Evolutionary conservation across 2,113 vertebrate species (phyloP).

Genomic region (Callocephalon fimbriatum): DNA sequence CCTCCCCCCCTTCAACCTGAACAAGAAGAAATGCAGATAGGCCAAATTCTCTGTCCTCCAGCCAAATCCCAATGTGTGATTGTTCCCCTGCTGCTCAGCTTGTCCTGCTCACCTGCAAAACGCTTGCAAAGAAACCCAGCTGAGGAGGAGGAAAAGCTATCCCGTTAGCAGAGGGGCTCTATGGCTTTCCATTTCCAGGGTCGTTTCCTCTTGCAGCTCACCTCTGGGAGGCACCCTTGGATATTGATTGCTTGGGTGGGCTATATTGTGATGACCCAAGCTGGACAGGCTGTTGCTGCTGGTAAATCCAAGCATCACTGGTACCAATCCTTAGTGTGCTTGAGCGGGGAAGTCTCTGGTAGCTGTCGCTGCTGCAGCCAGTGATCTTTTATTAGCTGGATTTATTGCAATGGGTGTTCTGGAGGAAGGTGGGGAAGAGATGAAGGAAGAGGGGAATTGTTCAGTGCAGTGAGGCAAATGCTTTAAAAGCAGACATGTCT

Average conservation of each 20-base stretch:
- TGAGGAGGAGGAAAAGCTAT: neutral
- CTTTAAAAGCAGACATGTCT: neutral
- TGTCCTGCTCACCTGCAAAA: neutral
- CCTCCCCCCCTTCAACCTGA: neutral
- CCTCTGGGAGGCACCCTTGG: constrained; percentile 64
- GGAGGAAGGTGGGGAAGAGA: neutral
- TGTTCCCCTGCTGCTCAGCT: neutral
- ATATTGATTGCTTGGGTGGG: constrained; percentile 25
- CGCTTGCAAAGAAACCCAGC: neutral
- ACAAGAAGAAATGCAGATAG: neutral
- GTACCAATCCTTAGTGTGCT: accelerated
- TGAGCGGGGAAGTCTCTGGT: accelerated
- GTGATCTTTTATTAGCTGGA: neutral
- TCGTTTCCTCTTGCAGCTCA: neutral
- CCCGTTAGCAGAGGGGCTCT: neutral
- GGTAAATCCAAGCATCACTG: neutral
- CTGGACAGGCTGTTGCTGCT: neutral
- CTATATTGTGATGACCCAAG: neutral
- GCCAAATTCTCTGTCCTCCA: neutral
- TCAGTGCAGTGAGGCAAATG: neutral
- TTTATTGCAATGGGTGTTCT: neutral
- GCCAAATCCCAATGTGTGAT: neutral
- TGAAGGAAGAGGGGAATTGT: neutral
- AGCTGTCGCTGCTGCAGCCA: neutral
- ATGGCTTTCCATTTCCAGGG: accelerated